These are phyloP conservation scores for Caenorhabditis sp. DNA, from an alignment of 2,888 invertebrate genomes.

Conservation along the genomic window DNA sequence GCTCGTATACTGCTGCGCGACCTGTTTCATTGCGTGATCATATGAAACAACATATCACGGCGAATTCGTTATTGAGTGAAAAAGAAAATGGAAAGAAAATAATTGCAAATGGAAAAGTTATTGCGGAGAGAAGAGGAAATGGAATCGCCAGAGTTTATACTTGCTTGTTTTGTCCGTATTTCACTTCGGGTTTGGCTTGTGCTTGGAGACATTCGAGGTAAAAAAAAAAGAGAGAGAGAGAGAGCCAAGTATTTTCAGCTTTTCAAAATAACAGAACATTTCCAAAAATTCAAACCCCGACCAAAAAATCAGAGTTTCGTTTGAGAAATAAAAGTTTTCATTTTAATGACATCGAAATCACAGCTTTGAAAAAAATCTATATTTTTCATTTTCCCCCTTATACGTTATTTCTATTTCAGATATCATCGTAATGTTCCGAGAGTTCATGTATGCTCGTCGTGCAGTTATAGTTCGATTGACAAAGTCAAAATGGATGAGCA, in stretches of 20 bases:
- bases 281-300: no score
- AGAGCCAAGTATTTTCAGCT: neutral
- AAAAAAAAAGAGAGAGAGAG: neutral
- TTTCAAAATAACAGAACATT: no score
- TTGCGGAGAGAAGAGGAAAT: conserved; percentile 24
- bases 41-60: conserved; percentile 24
- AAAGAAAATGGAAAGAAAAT: neutral
- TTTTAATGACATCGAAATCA: no score
- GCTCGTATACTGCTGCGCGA: conserved; percentile 47
- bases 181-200: conserved; percentile 18
- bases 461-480: conserved; percentile 31
- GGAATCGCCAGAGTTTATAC: conserved; percentile 34
- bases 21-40: conserved; percentile 41
- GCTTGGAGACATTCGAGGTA: conserved; percentile 40
- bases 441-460: conserved; percentile 30
- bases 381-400: conserved; percentile 3
- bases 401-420: neutral
- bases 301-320: no score
- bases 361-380: no score
- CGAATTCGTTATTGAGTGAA: conserved; percentile 7
- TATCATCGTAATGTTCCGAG: neutral
- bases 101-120: conserved; percentile 10
- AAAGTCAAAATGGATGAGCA: conserved; percentile 36
- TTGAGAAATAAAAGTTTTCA: no score
- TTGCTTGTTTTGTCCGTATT: conserved; percentile 40